Evolutionary conservation across 1,140 invertebrate species (phyloP), one percentile per base, ranked within the genome.

Genomic region (Pentalonia nigronervosa): DNA sequence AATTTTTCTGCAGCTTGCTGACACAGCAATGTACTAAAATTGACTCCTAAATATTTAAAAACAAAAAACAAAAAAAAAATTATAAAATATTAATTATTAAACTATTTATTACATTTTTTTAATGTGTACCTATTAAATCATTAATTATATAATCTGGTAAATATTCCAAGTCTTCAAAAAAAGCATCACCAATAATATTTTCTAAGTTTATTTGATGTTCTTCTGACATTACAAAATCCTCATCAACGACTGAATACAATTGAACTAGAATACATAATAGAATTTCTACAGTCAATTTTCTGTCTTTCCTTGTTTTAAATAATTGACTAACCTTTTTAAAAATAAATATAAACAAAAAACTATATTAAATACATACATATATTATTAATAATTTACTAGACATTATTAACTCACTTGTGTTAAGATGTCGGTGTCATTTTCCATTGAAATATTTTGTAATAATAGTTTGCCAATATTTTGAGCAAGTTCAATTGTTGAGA

Each of bases 401-500:
- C 14, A 83, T 34, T 23, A 83, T 48, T 21, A 41, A 83, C 53
- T 45, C 14, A 93, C 91, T 84, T 93, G 91, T 45, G 41, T 50
- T 50, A 93, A 84, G 2, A 93, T 93, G 25, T 86, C 50, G 45
- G 34, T 56, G 34, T 93, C 91, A 93, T 34, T 86, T 53, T 93
- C 91, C 48, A 93, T 56, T 86, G 76, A 81, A 84, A 93, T 56
- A 86, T 93, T 93, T 56, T 93, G 91, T 30, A 93, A 84, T 86
- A 93, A 93, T 21, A 93, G 25, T 60, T 93, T 93, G 9, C 76
- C 91, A 93, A 93, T 93, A 83, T 93, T 93, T 86, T 93, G 91
- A 53, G 91, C 91, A 25, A 93, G 91, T 93, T 93, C 91, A 86
- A 93, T 93, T 93, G 20, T 93, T 36, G 76, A 45, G 20, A 84